phyloP scores from a whole-genome alignment of 2,113 vertebrate species.

The Cololabis saira region DNA sequence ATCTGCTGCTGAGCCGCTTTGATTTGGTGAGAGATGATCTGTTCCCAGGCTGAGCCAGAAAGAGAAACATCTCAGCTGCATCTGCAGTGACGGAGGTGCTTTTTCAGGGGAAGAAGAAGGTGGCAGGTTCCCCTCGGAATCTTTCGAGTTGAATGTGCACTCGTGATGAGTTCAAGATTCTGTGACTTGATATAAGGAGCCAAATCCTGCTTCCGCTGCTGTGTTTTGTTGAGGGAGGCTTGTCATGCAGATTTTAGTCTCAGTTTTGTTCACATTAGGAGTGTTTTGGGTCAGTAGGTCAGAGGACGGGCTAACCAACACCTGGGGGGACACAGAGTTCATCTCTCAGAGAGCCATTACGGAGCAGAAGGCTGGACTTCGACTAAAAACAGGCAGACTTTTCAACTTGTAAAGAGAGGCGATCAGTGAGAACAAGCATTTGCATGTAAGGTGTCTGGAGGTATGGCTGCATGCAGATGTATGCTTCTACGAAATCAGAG shows the following conservation, averaged over 20 bases:
- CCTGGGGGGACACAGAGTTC: constrained; percentile 68
- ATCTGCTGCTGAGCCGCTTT: constrained; percentile 30
- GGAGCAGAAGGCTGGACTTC: constrained; percentile 43
- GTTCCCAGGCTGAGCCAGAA: constrained; percentile 16
- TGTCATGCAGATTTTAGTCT: constrained; percentile 31
- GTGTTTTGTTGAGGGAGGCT: constrained; percentile 14
- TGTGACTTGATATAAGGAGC: neutral
- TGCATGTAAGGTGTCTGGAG: constrained; percentile 24
- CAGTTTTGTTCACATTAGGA: constrained; percentile 56
- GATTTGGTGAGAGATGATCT: constrained; percentile 48
- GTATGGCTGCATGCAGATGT: constrained; percentile 20
- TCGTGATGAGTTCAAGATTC: neutral
- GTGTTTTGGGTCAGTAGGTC: constrained; percentile 68
- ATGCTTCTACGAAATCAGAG: constrained; percentile 12
- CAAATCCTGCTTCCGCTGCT: neutral
- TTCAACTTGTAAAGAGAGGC: constrained; percentile 26
- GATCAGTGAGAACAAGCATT: constrained; percentile 44
- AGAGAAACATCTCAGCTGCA: constrained; percentile 51
- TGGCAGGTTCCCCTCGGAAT: constrained; percentile 7
- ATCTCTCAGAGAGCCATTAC: constrained; percentile 63
- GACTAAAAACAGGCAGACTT: constrained; percentile 35
- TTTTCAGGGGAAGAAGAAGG: constrained; percentile 16
- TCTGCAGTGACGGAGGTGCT: constrained; percentile 32
- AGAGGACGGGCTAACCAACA: constrained; percentile 61
- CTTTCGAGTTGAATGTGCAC: neutral